Evolutionary conservation across 2,113 vertebrate species (phyloP), one percentile per base, ranked within the genome.

Genomic region (Microcebus lehilahytsara): DNA sequence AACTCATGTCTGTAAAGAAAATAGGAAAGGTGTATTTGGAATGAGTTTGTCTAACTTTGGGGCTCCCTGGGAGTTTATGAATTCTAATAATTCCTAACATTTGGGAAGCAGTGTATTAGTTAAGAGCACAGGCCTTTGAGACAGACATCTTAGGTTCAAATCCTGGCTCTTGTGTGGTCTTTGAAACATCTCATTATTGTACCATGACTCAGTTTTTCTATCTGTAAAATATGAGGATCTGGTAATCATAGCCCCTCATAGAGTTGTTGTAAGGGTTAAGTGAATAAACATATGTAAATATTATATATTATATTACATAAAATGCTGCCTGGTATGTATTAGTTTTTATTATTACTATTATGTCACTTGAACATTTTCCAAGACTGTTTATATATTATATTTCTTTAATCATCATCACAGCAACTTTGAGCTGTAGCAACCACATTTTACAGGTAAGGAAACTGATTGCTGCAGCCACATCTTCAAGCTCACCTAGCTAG

Each of bases 41-140:
- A 93, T 37, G 96, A 84, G 46, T 86, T 46, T 96, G 62, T 74
- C 53, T 85, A 42, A 34, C 32, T 93, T 93, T 23, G n/a, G n/a
- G 40, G 6, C 40, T 79, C 51, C 8, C 4, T 88, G 17, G 11
- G 30, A 77, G 32, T 56, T 66, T 77, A 75, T 37, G 78, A 74
- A 96, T 66, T 32, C 72, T 74, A 72, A 67, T 32, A 93, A 71
- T 81, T 90, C 32, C 66, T 87, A 71, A 78, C 11, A 58, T 87
- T 97, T 96, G 46, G 89, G 71, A 81, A 67, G 34, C 23, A 71
- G 37, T 34, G 46, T 80, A 75, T 37, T 95, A 23, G 20, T 87
- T 90, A 74, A 96, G 60, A 40, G 5, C 25, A 13, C 32, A 14
- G 37, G 37, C 37, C 62, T 79, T 89, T 51, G 34, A 84, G 6